A percentile compares a stretch with the other conserved stretches of the same genome.
Evolutionary conservation across 2,113 vertebrate genomes (phyloP).

Genomic region (Dermatemys mawii): DNA sequence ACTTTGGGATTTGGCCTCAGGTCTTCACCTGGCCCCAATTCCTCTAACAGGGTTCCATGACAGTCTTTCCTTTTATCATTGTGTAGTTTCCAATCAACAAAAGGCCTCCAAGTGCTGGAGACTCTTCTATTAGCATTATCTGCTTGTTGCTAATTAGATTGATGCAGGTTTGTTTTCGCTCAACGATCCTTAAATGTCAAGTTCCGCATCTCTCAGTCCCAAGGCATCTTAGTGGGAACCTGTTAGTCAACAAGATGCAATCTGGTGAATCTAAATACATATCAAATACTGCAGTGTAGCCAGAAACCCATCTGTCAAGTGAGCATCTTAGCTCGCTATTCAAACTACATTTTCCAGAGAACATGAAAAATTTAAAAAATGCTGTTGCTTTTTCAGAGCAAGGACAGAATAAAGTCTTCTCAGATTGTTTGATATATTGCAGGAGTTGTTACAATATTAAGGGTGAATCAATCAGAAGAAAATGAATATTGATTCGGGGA

Average conservation of each 20-base stretch:
- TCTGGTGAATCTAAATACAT: slow-evolving; percentile 1
- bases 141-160: slow-evolving; percentile 36
- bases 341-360: slow-evolving; percentile 10
- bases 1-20: background rate
- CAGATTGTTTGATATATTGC: background rate
- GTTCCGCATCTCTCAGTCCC: slow-evolving; percentile 14
- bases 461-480: slow-evolving; percentile 26
- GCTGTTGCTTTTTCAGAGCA: slow-evolving; percentile 32
- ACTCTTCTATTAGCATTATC: background rate
- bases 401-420: slow-evolving; percentile 22
- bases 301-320: slow-evolving; percentile 54
- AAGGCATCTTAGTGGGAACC: slow-evolving; percentile 18
- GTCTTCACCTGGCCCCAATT: background rate
- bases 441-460: background rate
- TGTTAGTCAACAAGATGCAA: slow-evolving; percentile 43
- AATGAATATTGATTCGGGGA: background rate
- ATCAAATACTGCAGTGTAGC: slow-evolving; percentile 6
- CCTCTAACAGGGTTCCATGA: background rate
- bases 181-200: slow-evolving; percentile 46
- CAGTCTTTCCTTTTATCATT: background rate
- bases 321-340: slow-evolving; percentile 32
- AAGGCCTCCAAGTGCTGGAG: background rate
- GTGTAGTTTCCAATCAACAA: background rate
- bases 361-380: slow-evolving; percentile 8
- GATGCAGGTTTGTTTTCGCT: slow-evolving; percentile 20